These are phyloP conservation scores for Anabacerthia variegaticeps DNA, from an alignment of 2,797 vertebrate genomes.

Conservation along the genomic window DNA sequence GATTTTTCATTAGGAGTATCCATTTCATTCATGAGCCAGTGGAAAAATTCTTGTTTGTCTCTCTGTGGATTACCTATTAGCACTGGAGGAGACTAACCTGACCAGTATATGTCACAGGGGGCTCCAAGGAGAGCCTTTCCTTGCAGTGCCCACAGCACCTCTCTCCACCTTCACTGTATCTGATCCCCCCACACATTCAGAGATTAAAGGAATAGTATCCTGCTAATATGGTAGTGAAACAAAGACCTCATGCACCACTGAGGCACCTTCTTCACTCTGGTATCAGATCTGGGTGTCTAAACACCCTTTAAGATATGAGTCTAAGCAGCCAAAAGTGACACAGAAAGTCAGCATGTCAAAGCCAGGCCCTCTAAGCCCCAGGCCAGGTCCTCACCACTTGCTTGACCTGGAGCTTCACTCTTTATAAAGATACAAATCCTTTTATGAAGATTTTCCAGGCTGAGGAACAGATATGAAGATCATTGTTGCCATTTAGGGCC, in stretches of 20 bases:
- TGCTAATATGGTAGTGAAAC: not conserved
- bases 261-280: not conserved
- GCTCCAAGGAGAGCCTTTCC: not conserved
- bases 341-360: not conserved
- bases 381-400: not conserved
- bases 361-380: not conserved
- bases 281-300: not conserved
- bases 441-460: not conserved
- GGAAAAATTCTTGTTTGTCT: not conserved
- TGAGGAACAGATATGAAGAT: not conserved
- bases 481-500: not conserved
- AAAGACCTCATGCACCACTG: not conserved
- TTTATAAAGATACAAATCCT: not conserved
- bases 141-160: not conserved
- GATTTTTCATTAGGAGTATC: not conserved
- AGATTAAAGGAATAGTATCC: not conserved
- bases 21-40: not conserved
- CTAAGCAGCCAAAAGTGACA: not conserved
- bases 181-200: not conserved
- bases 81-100: not conserved
- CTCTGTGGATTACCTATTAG: not conserved
- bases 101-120: not conserved
- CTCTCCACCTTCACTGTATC: not conserved
- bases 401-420: not conserved
- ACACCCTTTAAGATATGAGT: not conserved